Evolutionary conservation across 2,113 vertebrate species (phyloP), one percentile per base, ranked within the genome.

Genomic region (Noctilio leporinus): DNA sequence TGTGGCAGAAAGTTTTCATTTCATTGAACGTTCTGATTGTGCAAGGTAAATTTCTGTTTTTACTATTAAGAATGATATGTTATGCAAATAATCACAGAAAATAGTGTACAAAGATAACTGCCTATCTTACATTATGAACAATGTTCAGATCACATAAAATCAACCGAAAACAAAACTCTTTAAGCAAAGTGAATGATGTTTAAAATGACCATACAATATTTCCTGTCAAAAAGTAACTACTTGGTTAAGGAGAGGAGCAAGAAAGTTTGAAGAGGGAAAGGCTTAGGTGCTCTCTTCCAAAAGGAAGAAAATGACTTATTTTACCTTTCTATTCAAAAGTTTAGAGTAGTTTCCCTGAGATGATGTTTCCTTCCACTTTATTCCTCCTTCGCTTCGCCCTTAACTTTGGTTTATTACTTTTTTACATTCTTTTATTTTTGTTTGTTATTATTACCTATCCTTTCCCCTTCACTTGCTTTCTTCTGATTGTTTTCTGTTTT

Each of bases 161-260:
- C 78, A 85, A 65, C 55, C 43, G 33, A 85, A 96, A 89, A 85
- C 11, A 2, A 93, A 91, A 73, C 40, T 67, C 33, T 53, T 70
- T 77, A 84, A 89, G 69, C 28, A 77, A 90, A 88, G n/a, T 83
- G 91, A 88, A 84, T 73, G 55, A 62, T 85, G 9, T 89, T 83
- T 73, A 80, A 81, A 93, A 47, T 78, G 7, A 5, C 12, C 84
- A 24, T 62, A 24, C 28, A 80, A 10, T 85, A 93, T 7, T 53
- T n/a, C n/a, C n/a, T 75, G 40, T 80, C 45, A 87, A 73, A 28
- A 73, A 72, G 26, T 5, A 10, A 43, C 24, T 87, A 12, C 16
- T 35, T 87, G 12, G 20, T 72, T 83, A 70, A 53, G 51, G 7
- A 43, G 6, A 77, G 45, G 83, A 72, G 77, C 35, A 70, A 7